Conservation (phyloP, 2,888 invertebrate species). For the Ornithoptera alexandrae region DNA sequence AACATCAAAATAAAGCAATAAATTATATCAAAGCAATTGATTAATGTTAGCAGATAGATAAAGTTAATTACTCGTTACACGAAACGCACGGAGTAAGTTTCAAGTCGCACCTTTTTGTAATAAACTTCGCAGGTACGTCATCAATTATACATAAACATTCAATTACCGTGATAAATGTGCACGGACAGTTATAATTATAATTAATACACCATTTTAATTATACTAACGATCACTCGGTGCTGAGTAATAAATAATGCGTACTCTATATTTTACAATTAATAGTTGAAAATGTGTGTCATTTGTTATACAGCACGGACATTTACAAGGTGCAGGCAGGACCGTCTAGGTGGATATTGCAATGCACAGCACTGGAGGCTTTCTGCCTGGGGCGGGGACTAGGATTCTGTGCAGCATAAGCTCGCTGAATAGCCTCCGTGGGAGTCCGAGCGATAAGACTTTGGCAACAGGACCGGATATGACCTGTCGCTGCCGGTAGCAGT, state of each 20-base stretch:
- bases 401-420: too few species aligned
- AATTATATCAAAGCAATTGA: too few species aligned
- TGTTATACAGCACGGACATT: too few species aligned
- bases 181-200: constrained; percentile 13
- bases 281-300: not conserved
- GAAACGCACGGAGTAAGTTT: not conserved
- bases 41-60: not conserved
- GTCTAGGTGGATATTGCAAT: too few species aligned
- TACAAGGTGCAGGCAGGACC: too few species aligned
- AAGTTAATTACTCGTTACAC: not conserved
- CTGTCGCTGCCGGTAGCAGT: too few species aligned
- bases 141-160: constrained; percentile 19
- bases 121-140: not conserved
- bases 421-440: too few species aligned
- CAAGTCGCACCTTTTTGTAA: not conserved
- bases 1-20: too few species aligned
- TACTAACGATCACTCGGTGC: not conserved
- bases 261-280: constrained; percentile 3
- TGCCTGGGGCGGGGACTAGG: too few species aligned
- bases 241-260: not conserved
- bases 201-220: constrained; percentile 9
- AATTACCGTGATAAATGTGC: constrained; percentile 25
- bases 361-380: too few species aligned
- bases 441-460: too few species aligned
- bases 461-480: too few species aligned